Percentiles rank a stretch among this genome's conserved stretches.
phyloP scores from a whole-genome alignment of 2,113 vertebrate species.

The Hyaena hyaena region DNA sequence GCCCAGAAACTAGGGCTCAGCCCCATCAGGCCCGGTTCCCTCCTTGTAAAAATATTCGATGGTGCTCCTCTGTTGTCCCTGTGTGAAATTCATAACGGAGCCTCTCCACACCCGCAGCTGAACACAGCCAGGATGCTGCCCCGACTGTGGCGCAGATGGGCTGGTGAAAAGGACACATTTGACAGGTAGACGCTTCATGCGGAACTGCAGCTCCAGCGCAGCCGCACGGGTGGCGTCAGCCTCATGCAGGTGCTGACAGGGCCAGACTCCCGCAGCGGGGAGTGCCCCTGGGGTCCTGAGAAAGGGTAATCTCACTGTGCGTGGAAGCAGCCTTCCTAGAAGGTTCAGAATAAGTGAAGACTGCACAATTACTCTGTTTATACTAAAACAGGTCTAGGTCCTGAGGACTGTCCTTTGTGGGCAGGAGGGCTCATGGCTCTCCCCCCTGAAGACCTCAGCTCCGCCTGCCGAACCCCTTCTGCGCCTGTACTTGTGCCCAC shows the following conservation, averaged over 20 bases:
- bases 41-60: too few species aligned
- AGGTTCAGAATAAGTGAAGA: background rate
- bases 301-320: accelerated
- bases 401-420: background rate
- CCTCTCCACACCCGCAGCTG: too few species aligned
- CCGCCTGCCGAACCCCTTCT: background rate
- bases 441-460: accelerated
- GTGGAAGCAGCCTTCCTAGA: background rate
- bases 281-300: background rate
- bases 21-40: background rate
- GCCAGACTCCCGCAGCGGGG: background rate
- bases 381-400: background rate
- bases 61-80: background rate
- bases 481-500: background rate
- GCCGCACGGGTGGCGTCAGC: accelerated
- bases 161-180: accelerated
- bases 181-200: background rate
- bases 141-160: accelerated
- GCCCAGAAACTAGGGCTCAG: background rate
- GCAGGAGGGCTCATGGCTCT: background rate
- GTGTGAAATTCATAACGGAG: accelerated
- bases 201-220: background rate
- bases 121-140: background rate
- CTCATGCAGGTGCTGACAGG: background rate
- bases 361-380: background rate